phyloP scores from a whole-genome alignment of 2,888 invertebrate species.

The Hoplodrina ambigua region DNA sequence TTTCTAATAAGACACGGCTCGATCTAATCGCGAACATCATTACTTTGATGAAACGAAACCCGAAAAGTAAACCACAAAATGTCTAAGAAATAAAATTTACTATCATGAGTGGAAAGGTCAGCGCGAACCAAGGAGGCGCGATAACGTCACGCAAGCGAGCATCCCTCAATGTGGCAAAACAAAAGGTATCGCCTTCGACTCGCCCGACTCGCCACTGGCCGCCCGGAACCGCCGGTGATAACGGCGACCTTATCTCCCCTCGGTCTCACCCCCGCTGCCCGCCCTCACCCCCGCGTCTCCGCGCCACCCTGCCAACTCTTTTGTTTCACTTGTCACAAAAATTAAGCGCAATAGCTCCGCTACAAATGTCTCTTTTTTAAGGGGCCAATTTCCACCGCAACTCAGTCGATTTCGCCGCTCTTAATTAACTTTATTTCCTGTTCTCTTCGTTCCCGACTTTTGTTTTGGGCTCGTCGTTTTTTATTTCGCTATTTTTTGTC shows the following conservation, averaged over 20 bases:
- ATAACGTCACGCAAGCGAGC: constrained; percentile 88
- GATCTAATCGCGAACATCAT: constrained; percentile 75
- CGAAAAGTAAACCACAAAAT: constrained; percentile 78
- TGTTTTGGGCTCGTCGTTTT: constrained; percentile 87
- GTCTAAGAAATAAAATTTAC: constrained; percentile 87
- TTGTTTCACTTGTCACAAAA: constrained; percentile 91
- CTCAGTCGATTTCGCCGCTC: constrained; percentile 90
- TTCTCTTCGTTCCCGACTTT: constrained; percentile 88
- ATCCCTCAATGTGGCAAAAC: constrained; percentile 89
- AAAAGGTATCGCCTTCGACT: constrained; percentile 89
- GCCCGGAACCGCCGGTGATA: constrained; percentile 86
- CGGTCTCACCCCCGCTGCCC: constrained; percentile 57
- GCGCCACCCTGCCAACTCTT: constrained; percentile 86
- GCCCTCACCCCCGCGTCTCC: constrained; percentile 69
- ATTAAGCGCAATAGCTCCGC: constrained; percentile 90
- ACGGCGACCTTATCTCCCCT: constrained; percentile 87
- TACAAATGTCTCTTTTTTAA: constrained; percentile 90
- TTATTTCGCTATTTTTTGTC: constrained; percentile 89
- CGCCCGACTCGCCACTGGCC: constrained; percentile 88
- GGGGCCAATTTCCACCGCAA: constrained; percentile 90
- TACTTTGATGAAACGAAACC: constrained; percentile 73
- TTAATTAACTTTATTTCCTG: constrained; percentile 91
- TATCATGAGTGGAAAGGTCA: constrained; percentile 87
- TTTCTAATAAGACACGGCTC: constrained; percentile 55
- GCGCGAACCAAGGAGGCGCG: constrained; percentile 78